phyloP scores from a whole-genome alignment of 1,140 invertebrate species.

The Drosophila arizonae region DNA sequence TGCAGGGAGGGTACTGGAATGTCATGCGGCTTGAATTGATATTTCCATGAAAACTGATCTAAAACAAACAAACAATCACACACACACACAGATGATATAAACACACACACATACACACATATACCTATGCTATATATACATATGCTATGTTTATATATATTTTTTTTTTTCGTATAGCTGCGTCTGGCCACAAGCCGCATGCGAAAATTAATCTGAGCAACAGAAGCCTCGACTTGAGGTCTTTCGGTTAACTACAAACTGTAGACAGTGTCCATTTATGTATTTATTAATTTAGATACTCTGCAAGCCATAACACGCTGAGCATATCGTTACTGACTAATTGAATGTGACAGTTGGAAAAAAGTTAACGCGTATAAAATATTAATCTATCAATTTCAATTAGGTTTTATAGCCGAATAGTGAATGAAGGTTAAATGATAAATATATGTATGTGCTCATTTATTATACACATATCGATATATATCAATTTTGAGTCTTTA shows the following conservation, averaged over 20 bases:
- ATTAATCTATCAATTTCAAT: too few relatives aligned
- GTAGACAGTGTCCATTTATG: background rate
- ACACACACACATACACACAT: background rate
- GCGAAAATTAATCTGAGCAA: constrained; percentile 1
- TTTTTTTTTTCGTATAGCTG: background rate
- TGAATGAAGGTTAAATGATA: too few relatives aligned
- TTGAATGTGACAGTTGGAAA: background rate
- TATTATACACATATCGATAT: background rate
- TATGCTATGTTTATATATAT: background rate
- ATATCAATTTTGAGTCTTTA: background rate
- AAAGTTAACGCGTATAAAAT: background rate
- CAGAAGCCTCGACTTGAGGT: constrained; percentile 2
- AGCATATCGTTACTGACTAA: background rate
- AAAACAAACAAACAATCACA: background rate
- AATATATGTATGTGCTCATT: too few relatives aligned
- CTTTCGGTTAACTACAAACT: constrained; percentile 1
- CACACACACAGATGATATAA: background rate
- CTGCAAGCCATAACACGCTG: background rate
- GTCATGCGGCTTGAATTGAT: constrained; percentile 19
- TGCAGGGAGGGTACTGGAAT: constrained; percentile 3
- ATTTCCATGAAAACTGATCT: constrained; percentile 25
- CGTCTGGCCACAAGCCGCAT: constrained; percentile 13
- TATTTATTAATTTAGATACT: background rate
- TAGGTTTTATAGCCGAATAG: too few relatives aligned
- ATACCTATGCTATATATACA: background rate